These are phyloP conservation scores for Rhegmatorhina hoffmannsi DNA, from an alignment of 2,113 vertebrate species.

Conservation along the genomic window DNA sequence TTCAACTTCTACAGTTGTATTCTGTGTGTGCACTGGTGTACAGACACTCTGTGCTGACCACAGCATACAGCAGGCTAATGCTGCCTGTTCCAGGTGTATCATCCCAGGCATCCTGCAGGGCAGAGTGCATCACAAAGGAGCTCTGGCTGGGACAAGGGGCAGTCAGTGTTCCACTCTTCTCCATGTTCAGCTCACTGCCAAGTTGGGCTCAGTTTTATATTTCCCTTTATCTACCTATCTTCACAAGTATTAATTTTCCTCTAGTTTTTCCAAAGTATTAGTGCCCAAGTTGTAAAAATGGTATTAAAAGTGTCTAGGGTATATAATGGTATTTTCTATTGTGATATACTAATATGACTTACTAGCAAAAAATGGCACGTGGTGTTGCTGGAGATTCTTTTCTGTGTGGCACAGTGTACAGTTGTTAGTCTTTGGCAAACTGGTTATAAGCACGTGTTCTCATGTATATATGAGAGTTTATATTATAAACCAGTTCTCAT, in stretches of 20 bases:
- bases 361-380: accelerated
- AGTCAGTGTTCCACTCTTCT: neutral
- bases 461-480: neutral
- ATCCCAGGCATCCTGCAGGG: neutral
- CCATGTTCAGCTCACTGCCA: neutral
- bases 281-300: neutral
- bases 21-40: neutral
- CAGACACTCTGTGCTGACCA: neutral
- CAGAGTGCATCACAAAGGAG: accelerated
- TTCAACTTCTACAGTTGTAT: neutral
- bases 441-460: neutral
- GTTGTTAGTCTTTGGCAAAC: neutral
- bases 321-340: neutral
- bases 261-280: neutral
- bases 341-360: neutral
- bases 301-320: neutral
- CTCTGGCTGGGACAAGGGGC: neutral
- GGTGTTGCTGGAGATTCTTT: neutral
- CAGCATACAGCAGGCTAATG: neutral
- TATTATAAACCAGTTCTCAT: neutral
- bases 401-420: accelerated
- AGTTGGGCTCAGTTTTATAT: neutral
- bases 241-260: neutral
- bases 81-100: neutral
- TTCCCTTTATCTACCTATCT: neutral